Evolutionary conservation across 2,113 vertebrate species (phyloP), one percentile per base, ranked within the genome.

Genomic region (Cyphomyrus plagiostoma): DNA sequence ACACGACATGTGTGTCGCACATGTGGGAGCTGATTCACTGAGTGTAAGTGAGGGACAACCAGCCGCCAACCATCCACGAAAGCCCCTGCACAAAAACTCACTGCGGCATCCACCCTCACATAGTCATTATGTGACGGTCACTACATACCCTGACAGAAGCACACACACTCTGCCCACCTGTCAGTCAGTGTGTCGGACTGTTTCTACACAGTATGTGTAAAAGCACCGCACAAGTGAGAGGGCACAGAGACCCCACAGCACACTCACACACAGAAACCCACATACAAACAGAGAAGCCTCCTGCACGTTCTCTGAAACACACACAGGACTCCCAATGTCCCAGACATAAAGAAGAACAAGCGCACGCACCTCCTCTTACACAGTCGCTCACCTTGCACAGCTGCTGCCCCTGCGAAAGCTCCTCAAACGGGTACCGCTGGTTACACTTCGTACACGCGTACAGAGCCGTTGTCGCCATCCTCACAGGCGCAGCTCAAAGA

Each of bases 401-500:
- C 94, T 99, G 98, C 95, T 99, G 98, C 91, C 98, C 98, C 95
- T 99, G 98, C 90, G 98, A 99, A 91, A 99, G 97, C 95, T 99
- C 98, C 95, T 99, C 98, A 93, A 99, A 99, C 6, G 98, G 98
- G 92, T 97, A 99, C 88, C 98, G 97, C 96, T 99, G 98, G 94
- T 98, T 97, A 93, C 98, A 99, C 96, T 99, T 99, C 91, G 98
- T 99, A 91, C 98, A 98, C 92, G 98, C 98, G 93, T 99, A 99
- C 93, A 98, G 96, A 92, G 98, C 98, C 93, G 98, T 97, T 90
- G 97, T 97, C 92, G 97, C 97, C 96, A 97, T 98, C 92, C 94
- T 96, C 91, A 53, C 30, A 89, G 89, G 90, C 90, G 48, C 46
- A 49, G 3, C 35, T 4, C 42, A 53, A 45, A 58, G 23, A 19